Conservation (phyloP, 2,113 vertebrate species). For the Tachuris rubrigastra region DNA sequence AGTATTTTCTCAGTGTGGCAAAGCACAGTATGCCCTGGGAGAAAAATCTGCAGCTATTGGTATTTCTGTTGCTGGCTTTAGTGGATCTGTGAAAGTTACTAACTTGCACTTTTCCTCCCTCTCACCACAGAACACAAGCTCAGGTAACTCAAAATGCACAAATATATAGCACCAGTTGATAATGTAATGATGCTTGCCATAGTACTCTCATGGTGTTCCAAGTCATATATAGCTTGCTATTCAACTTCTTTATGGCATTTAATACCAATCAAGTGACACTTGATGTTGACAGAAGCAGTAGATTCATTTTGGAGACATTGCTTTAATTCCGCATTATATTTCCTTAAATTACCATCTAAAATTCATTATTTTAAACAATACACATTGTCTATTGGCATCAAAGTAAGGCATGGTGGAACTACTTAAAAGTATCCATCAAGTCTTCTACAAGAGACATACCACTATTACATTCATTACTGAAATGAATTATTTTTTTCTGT, state of each 20-base stretch:
- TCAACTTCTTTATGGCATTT: not conserved
- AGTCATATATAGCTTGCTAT: not conserved
- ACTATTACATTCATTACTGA: not conserved
- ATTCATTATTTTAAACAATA: not conserved
- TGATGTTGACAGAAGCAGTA: not conserved
- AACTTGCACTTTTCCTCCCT: not conserved
- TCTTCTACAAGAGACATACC: not conserved
- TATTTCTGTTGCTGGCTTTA: not conserved
- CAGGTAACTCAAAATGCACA: not conserved
- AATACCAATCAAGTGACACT: not conserved
- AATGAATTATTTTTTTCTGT: not conserved
- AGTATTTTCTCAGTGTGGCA: not conserved
- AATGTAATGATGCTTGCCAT: not conserved
- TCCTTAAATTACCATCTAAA: not conserved
- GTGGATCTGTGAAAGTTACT: not conserved
- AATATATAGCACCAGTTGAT: not conserved
- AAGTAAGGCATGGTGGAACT: not conserved
- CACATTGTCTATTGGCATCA: not conserved
- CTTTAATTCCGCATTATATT: not conserved
- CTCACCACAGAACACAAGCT: not conserved
- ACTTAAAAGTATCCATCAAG: not conserved
- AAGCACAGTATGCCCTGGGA: not conserved
- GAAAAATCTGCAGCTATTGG: not conserved
- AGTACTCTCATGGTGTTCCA: not conserved
- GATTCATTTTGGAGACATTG: not conserved